Conservation (phyloP, 2,888 invertebrate genomes). For the Tinea trinotella region DNA sequence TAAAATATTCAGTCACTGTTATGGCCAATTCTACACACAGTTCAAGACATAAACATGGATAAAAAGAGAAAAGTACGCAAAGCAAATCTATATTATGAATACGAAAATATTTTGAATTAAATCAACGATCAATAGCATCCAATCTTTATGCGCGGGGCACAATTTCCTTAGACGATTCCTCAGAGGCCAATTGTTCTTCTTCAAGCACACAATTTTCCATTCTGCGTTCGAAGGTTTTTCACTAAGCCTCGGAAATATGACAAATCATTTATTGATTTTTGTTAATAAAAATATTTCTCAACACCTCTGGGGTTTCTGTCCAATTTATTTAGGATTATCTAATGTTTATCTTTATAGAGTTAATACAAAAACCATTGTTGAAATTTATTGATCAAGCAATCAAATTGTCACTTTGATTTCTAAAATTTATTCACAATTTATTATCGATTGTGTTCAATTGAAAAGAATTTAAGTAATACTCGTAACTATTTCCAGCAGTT, state of each 20-base stretch:
- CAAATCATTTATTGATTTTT: neutral
- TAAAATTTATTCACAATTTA: too few relatives aligned
- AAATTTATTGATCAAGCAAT: too few relatives aligned
- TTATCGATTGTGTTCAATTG: too few relatives aligned
- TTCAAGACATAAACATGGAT: neutral
- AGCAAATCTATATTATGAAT: neutral
- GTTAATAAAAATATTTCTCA: neutral
- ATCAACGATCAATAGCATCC: constrained; percentile 8
- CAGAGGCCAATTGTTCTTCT: constrained; percentile 9
- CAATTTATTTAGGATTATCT: too few relatives aligned
- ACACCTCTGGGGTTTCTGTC: neutral
- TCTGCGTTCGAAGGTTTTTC: neutral
- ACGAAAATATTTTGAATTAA: constrained; percentile 7
- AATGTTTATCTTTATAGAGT: too few relatives aligned
- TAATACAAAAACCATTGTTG: too few relatives aligned
- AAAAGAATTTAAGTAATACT: too few relatives aligned
- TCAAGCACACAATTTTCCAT: neutral
- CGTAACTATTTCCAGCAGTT: too few relatives aligned
- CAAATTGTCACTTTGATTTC: too few relatives aligned
- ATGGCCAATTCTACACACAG: too few relatives aligned
- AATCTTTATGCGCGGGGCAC: constrained; percentile 8
- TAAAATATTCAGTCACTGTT: too few relatives aligned
- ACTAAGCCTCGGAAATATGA: neutral
- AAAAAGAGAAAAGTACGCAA: neutral
- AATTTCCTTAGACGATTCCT: constrained; percentile 5